phyloP scores from a whole-genome alignment of 2,113 vertebrate species.

The Psophia crepitans region DNA sequence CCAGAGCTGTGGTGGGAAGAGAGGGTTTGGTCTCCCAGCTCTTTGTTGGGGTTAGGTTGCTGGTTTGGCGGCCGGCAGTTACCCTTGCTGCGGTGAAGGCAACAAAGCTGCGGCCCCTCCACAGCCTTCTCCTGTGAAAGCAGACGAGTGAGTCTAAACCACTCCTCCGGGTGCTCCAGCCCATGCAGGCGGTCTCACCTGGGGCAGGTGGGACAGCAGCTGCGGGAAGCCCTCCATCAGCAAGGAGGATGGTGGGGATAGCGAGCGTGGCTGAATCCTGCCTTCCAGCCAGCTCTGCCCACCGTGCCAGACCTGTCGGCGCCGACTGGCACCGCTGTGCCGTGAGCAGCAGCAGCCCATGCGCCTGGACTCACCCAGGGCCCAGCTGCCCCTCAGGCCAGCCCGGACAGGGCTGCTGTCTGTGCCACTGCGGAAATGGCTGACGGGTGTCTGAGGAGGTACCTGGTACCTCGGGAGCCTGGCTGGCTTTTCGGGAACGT shows the following conservation, averaged over 20 bases:
- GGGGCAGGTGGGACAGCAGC: background rate
- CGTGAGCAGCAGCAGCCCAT: accelerated
- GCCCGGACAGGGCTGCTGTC: background rate
- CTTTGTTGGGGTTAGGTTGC: background rate
- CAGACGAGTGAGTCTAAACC: background rate
- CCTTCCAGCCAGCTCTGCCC: background rate
- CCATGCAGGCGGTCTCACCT: background rate
- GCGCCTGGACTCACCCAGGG: background rate
- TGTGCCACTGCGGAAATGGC: background rate
- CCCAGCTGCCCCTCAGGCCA: background rate
- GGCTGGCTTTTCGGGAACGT: background rate
- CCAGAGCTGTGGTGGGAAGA: background rate
- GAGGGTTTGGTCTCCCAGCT: background rate
- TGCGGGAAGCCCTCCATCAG: background rate
- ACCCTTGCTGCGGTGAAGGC: accelerated
- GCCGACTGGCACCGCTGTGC: accelerated
- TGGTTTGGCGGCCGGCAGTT: background rate
- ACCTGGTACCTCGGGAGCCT: background rate
- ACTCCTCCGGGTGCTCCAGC: background rate
- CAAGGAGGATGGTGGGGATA: background rate
- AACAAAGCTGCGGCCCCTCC: background rate
- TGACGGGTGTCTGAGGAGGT: background rate
- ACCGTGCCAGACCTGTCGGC: background rate
- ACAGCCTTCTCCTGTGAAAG: background rate
- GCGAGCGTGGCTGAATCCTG: background rate